A percentile compares a stretch with the other conserved stretches of the same genome.
Evolutionary conservation across 2,113 vertebrate species (phyloP).

Genomic region (Dromaius novaehollandiae): DNA sequence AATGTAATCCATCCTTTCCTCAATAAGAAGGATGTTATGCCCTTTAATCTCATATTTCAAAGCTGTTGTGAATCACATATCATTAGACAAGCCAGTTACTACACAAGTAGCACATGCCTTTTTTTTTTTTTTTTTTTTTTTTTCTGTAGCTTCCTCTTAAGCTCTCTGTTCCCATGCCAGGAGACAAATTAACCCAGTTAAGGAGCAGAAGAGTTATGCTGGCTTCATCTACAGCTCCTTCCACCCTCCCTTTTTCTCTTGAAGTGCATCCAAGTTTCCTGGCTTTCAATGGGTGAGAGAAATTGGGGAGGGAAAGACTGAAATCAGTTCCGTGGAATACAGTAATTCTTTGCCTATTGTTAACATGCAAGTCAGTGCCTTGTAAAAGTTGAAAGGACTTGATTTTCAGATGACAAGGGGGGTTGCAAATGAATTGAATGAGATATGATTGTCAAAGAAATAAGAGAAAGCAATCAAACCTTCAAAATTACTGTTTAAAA

Average conservation of each 20-base stretch:
- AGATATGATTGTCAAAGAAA: not conserved
- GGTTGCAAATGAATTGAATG: not conserved
- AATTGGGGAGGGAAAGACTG: not conserved
- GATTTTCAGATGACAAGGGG: not conserved
- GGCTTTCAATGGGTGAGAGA: not conserved
- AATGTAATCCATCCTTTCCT: conserved; percentile 4
- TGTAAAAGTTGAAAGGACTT: not conserved
- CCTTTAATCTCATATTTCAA: conserved; percentile 32
- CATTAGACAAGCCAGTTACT: not conserved
- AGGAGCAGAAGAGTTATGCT: not conserved
- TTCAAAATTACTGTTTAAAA: not conserved
- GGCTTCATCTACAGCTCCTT: not conserved
- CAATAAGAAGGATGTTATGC: not conserved
- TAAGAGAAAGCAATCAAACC: not conserved
- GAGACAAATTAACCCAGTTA: conserved; percentile 34
- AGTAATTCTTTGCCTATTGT: not conserved
- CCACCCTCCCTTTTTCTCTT: not conserved
- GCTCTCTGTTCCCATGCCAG: not conserved
- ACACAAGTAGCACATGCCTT: not conserved
- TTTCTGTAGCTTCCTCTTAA: conserved; percentile 1
- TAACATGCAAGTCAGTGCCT: not conserved
- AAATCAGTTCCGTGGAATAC: not conserved
- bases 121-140: not conserved
- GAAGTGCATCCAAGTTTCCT: not conserved
- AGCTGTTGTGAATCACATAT: not conserved